Percentiles rank a stretch among this genome's conserved stretches.
These are phyloP conservation scores for Mesochorus sp. DNA, from an alignment of 2,888 invertebrate species.

Conservation along the genomic window DNA sequence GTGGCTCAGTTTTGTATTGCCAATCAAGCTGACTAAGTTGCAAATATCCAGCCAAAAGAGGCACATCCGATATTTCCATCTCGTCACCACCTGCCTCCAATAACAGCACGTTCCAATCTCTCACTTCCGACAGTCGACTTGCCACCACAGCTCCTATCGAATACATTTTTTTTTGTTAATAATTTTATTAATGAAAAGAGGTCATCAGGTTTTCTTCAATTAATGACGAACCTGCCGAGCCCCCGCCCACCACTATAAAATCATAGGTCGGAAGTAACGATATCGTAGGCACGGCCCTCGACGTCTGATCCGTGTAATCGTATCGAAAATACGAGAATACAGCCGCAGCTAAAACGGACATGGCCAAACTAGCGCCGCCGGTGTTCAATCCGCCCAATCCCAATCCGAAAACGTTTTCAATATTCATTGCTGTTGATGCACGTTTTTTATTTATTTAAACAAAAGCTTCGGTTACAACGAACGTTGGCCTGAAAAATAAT, in stretches of 20 bases:
- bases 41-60: constrained; percentile 92
- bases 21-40: constrained; percentile 94
- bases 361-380: constrained; percentile 88
- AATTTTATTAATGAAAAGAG: neutral
- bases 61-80: constrained; percentile 95
- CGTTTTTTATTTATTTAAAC: constrained; percentile 29
- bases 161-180: neutral
- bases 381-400: constrained; percentile 76
- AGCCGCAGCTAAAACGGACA: constrained; percentile 91
- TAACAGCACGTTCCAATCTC: constrained; percentile 90
- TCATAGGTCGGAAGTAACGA: constrained; percentile 88
- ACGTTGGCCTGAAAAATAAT: constrained; percentile 10
- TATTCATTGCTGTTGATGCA: constrained; percentile 74
- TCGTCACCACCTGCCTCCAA: constrained; percentile 95
- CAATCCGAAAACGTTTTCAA: constrained; percentile 73
- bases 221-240: constrained; percentile 88
- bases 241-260: constrained; percentile 93
- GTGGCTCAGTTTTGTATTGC: constrained; percentile 96
- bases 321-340: constrained; percentile 94
- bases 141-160: constrained; percentile 90
- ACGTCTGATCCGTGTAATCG: constrained; percentile 92
- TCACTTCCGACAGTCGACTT: constrained; percentile 90
- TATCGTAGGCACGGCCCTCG: constrained; percentile 87
- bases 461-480: neutral
- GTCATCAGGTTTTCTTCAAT: neutral